Evolutionary conservation across 1,140 invertebrate genomes (phyloP), one percentile per base, ranked within the genome.

Genomic region (Bombus terrestris): DNA sequence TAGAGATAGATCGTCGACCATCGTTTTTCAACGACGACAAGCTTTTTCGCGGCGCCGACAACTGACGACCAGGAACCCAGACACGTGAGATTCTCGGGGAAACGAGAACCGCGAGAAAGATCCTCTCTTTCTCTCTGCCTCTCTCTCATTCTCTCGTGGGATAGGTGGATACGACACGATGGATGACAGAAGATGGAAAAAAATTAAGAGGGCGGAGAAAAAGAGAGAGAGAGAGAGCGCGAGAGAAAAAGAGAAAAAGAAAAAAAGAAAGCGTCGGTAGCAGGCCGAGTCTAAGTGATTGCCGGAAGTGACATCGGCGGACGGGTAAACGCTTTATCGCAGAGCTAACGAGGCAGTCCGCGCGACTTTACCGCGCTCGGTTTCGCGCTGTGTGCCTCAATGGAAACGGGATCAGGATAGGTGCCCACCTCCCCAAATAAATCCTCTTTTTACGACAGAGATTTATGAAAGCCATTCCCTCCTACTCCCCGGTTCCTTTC

Each of bases 361-460:
- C 87, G 86, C 82, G 81, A 90, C 86, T 90, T 81, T 75, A 85
- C 86, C 84, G 86, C 86, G 90, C 92, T 89, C 87, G 88, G 92
- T 93, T 92, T 92, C 92, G 88, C 91, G 86, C 86, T 77, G 75
- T 78, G 87, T 78, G 87, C 84, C 87, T 92, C 89, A 90, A 92
- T 90, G 91, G 87, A 91, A 91, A 91, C 89, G 86, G 83, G 89
- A 92, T 92, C 91, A 85, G 86, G 86, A 69, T 90, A 85, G 82
- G 71, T 87, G 80, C 84, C 86, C 87, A 86, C 85, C 91, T 90
- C 83, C 89, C 91, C 88, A 90, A 93, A 94, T 94, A 94, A 94
- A 94, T 94, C 93, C 93, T 92, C 92, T 93, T 94, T 94, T 94
- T 94, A 94, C 92, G 93, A 93, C 93, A 89, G 90, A 94, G 93